Percentiles rank a stretch among this genome's conserved stretches.
phyloP scores from a whole-genome alignment of 2,888 invertebrate species.

The Candidula unifasciata region DNA sequence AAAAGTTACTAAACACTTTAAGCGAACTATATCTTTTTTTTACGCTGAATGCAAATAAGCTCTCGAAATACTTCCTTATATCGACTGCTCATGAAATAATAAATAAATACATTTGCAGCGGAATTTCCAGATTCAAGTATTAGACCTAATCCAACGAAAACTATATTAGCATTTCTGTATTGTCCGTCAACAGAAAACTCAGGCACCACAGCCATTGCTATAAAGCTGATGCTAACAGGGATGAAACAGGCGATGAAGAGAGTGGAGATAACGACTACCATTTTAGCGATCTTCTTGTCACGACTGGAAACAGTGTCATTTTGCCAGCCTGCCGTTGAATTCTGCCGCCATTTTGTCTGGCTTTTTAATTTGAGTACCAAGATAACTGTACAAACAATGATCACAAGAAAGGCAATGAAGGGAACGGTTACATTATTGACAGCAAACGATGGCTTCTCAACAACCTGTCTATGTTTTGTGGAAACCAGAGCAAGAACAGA shows the following conservation, averaged over 20 bases:
- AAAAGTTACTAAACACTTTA: too few species aligned
- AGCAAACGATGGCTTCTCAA: not conserved
- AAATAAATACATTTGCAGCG: slow-evolving; percentile 18
- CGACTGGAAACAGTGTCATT: not conserved
- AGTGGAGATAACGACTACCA: slow-evolving; percentile 15
- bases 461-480: not conserved
- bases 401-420: not conserved
- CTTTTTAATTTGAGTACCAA: not conserved
- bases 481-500: not conserved
- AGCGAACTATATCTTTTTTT: too few species aligned
- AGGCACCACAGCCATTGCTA: not conserved
- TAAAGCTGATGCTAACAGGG: slow-evolving; percentile 15
- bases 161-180: not conserved
- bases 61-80: not conserved
- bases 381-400: not conserved
- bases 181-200: not conserved
- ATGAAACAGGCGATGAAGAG: slow-evolving; percentile 24
- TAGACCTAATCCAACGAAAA: not conserved
- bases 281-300: slow-evolving; percentile 18
- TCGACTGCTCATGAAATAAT: slow-evolving; percentile 21
- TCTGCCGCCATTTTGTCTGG: slow-evolving; percentile 13
- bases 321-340: not conserved
- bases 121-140: slow-evolving; percentile 9
- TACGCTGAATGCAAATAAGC: not conserved
- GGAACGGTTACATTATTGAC: slow-evolving; percentile 6